These are phyloP conservation scores for Sebastes trivittatus DNA, from an alignment of 2,797 vertebrate species.

Conservation along the genomic window DNA sequence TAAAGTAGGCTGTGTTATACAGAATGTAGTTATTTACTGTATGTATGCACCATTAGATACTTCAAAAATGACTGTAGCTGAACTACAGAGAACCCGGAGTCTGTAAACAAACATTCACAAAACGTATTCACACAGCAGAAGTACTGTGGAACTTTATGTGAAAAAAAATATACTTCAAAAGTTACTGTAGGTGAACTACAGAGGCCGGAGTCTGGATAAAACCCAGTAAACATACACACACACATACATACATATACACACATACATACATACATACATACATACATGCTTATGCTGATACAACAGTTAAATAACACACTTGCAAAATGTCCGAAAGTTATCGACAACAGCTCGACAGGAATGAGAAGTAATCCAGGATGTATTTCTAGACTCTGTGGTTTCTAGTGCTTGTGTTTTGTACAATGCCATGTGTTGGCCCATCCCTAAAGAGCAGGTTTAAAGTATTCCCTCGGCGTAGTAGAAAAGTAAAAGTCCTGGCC, in stretches of 20 bases:
- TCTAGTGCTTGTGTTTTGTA: slow-evolving; percentile 60
- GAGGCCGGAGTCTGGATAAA: slow-evolving; percentile 69
- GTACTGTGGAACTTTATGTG: background rate
- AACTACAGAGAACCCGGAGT: slow-evolving; percentile 79
- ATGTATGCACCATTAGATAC: slow-evolving; percentile 53
- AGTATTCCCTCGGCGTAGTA: slow-evolving; percentile 41
- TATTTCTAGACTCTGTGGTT: slow-evolving; percentile 69
- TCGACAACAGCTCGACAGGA: slow-evolving; percentile 19
- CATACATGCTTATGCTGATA: background rate
- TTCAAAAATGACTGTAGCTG: slow-evolving; percentile 73
- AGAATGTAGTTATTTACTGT: slow-evolving; percentile 6
- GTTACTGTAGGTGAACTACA: slow-evolving; percentile 77
- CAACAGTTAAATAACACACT: slow-evolving; percentile 59
- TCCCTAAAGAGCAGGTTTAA: slow-evolving; percentile 46
- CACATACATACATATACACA: background rate
- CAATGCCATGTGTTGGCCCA: slow-evolving; percentile 45
- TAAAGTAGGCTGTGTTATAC: background rate
- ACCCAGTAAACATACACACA: slow-evolving; percentile 2
- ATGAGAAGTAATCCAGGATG: slow-evolving; percentile 9
- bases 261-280: background rate
- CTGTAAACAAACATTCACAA: slow-evolving; percentile 61
- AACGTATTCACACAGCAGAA: slow-evolving; percentile 6
- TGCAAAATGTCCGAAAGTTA: slow-evolving; percentile 13
- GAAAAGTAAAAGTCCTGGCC: slow-evolving; percentile 44
- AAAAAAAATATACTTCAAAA: slow-evolving; percentile 65